These are phyloP conservation scores for Ellobius talpinus DNA, from an alignment of 2,113 vertebrate species.

Conservation along the genomic window DNA sequence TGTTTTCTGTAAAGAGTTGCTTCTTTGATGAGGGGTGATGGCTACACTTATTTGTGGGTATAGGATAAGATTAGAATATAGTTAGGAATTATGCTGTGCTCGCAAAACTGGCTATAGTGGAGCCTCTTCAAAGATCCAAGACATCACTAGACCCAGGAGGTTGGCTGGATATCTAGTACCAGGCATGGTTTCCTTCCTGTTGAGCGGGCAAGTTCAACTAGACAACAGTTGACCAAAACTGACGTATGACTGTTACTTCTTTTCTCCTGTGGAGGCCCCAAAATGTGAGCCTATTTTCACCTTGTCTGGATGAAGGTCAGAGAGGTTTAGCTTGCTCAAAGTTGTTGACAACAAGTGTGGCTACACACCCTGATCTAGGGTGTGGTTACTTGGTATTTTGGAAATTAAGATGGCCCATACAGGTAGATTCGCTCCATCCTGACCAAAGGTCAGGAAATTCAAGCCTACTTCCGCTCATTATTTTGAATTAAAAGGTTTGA, in stretches of 20 bases:
- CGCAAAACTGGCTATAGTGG: not conserved
- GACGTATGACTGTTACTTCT: not conserved
- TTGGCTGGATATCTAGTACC: not conserved
- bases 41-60: not conserved
- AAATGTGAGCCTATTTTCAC: too few species aligned
- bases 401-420: too few species aligned
- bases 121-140: not conserved
- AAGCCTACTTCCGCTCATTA: too few species aligned
- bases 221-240: not conserved
- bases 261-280: too few species aligned
- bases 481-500: too few species aligned
- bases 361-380: too few species aligned
- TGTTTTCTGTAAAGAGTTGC: not conserved
- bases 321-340: too few species aligned
- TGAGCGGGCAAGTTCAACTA: not conserved
- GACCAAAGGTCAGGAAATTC: too few species aligned
- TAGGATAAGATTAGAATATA: not conserved
- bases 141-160: not conserved
- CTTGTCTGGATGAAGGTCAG: too few species aligned
- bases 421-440: too few species aligned
- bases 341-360: too few species aligned
- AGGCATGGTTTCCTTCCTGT: not conserved
- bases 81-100: not conserved
- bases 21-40: not conserved
- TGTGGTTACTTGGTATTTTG: too few species aligned